Evolutionary conservation across 1,140 invertebrate species (phyloP), one percentile per base, ranked within the genome.

Genomic region (Lutraria rhynchaena): DNA sequence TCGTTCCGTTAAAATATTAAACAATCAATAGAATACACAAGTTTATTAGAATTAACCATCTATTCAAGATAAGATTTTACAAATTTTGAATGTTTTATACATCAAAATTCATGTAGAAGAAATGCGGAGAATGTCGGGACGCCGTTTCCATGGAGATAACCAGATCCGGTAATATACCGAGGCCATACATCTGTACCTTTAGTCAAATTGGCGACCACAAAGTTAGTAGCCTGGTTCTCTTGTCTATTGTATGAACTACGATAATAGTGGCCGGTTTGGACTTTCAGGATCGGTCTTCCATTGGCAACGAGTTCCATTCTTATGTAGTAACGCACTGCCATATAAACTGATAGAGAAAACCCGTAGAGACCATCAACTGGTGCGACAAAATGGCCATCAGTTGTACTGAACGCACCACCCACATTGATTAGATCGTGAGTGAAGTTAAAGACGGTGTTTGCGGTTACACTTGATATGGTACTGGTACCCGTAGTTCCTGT

Each of bases 361-460:
- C 60, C 78, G 49, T 81, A 81, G 7, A 81, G 24, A 27, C 78
- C 78, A 3, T 69, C 57, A 17, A 73, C 67, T 9, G 78, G 78
- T 5, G 78, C 78, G 13, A 24, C 7, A 49, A 81, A 81, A 46
- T 63, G 70, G 19, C 41, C 69, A 19, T 57, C 49, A 55, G 22
- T 19, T 37, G 58, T 3, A n/a, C 35, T 65, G 27, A 73, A 81
- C 11, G 69, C 55, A 11, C 31, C 11, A 4, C 78, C 78, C 9
- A 81, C 24, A 35, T 81, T 73, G 29, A 65, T 29, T 37, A 81
- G 69, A 13, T 73, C 78, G 17, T 65, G 11, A 3, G 55, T 61
- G 46, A 81, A 81, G 44, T 73, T 73, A 31, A 74, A 61, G 29
- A 55, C 57, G 19, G 57, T 33, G 69, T 27, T 46, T 19, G 69